Percentiles rank a stretch among this genome's conserved stretches.
Conservation (phyloP, 1,140 invertebrate species). For the Phocides pigmalion region DNA sequence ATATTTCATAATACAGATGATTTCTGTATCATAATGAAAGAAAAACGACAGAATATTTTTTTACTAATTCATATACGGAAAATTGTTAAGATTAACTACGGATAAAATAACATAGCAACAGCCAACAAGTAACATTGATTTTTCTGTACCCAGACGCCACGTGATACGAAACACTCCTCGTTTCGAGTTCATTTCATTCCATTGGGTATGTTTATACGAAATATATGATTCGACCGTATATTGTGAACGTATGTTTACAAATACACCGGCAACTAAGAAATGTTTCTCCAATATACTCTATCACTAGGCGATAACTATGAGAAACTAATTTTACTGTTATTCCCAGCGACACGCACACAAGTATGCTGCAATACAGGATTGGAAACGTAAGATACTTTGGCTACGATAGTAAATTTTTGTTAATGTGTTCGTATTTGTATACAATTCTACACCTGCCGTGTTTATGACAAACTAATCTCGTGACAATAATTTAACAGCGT, state of each 20-base stretch:
- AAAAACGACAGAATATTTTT: no score
- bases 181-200: background rate
- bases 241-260: slow-evolving; percentile 10
- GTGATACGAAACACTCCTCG: slow-evolving; percentile 4
- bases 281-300: slow-evolving; percentile 23
- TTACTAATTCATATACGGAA: no score
- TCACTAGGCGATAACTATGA: slow-evolving; percentile 19
- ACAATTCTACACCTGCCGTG: slow-evolving; percentile 17
- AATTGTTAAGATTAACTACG: no score
- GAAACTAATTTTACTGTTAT: slow-evolving; percentile 30
- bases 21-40: no score
- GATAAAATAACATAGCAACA: slow-evolving; percentile 5
- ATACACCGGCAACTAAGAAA: slow-evolving; percentile 7
- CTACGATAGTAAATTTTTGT: slow-evolving; percentile 12
- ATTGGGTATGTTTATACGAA: background rate
- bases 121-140: background rate
- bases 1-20: no score
- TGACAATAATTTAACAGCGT: no score
- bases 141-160: slow-evolving; percentile 1
- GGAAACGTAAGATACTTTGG: slow-evolving; percentile 1
- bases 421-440: slow-evolving; percentile 16
- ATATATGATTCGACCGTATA: background rate
- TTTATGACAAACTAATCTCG: background rate
- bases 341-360: background rate
- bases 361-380: background rate